Conservation (phyloP, 2,113 vertebrate genomes). For the Lonchura striata region DNA sequence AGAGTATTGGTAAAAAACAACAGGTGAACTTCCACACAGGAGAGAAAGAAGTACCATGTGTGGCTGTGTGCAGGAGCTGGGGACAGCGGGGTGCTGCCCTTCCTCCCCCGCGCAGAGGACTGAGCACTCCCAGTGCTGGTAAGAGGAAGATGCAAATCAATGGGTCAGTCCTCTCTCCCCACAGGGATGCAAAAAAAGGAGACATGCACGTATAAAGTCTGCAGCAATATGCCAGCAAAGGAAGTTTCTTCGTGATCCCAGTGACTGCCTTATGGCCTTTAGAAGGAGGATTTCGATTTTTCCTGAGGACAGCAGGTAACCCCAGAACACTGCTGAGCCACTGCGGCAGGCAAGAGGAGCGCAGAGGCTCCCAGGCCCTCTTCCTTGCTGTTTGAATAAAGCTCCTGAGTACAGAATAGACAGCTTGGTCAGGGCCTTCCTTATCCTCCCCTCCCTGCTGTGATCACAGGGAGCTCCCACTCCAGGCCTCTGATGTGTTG, state of each 20-base stretch:
- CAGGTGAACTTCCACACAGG: not conserved
- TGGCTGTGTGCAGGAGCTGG: not conserved
- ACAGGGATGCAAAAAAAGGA: not conserved
- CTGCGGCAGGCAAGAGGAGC: not conserved
- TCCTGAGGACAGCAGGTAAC: not conserved
- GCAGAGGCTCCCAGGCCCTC: not conserved
- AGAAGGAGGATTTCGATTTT: constrained; percentile 10
- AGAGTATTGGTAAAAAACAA: not conserved
- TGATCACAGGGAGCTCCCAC: constrained; percentile 21
- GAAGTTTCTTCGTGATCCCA: not conserved
- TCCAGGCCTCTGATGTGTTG: constrained; percentile 26
- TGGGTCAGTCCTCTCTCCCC: not conserved
- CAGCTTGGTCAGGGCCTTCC: constrained; percentile 28
- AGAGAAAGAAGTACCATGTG: not conserved
- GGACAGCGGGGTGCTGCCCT: not conserved
- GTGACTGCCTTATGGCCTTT: not conserved
- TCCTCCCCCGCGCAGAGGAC: not conserved
- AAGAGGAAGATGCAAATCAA: not conserved
- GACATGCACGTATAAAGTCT: not conserved
- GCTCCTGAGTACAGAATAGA: not conserved
- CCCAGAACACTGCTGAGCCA: not conserved
- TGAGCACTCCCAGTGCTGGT: not conserved
- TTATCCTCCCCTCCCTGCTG: constrained; percentile 12
- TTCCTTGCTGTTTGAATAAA: constrained; percentile 4
- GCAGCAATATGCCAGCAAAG: not conserved